Conservation (phyloP, 1,140 invertebrate genomes). For the Meloidogyne floridensis region DNA sequence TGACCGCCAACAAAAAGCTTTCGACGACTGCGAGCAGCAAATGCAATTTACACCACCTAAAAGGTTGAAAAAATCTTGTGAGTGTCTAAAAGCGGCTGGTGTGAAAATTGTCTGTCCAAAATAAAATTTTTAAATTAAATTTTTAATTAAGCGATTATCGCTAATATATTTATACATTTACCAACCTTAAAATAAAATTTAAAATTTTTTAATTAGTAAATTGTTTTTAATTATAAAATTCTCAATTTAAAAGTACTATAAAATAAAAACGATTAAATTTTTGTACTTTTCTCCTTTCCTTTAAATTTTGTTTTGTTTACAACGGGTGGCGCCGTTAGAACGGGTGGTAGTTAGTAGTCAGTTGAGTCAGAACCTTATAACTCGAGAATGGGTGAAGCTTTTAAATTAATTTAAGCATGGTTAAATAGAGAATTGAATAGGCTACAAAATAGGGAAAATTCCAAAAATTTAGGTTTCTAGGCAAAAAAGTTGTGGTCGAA, state of each 20-base stretch:
- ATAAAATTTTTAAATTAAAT: conserved; percentile 29
- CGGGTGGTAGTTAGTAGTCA: background rate
- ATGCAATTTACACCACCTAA: conserved; percentile 49
- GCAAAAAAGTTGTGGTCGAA: background rate
- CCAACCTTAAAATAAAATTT: background rate
- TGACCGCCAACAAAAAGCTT: conserved; percentile 54
- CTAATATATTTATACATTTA: background rate
- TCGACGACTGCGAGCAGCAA: conserved; percentile 60
- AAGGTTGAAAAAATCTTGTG: conserved; percentile 57
- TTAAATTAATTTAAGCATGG: background rate
- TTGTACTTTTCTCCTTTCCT: background rate
- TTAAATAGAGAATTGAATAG: background rate
- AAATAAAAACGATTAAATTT: background rate
- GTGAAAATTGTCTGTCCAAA: conserved; percentile 58
- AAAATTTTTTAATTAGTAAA: background rate
- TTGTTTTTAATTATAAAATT: background rate
- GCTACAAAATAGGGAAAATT: background rate
- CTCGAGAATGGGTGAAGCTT: background rate
- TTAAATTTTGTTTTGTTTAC: background rate
- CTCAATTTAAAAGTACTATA: background rate
- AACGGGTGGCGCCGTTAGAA: background rate
- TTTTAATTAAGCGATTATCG: background rate
- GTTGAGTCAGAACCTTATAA: background rate
- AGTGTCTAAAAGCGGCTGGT: conserved; percentile 61
- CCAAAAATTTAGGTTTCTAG: background rate